Conservation (phyloP, 2,113 vertebrate species). For the Platysternon megacephalum region DNA sequence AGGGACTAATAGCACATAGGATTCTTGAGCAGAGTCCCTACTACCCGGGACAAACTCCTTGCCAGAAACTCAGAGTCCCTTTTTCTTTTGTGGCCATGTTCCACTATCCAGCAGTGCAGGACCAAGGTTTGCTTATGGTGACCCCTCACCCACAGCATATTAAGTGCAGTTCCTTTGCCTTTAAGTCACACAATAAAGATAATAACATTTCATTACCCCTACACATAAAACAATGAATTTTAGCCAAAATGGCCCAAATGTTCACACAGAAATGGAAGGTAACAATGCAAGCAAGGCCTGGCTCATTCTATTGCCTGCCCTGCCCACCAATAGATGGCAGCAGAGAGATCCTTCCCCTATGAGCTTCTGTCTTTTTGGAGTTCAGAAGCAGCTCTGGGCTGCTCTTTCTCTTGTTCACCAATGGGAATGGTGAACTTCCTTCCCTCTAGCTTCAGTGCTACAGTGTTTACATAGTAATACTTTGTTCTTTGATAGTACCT, state of each 20-base stretch:
- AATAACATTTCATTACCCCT: neutral
- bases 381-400: neutral
- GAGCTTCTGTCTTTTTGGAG: neutral
- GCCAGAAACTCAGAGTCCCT: neutral
- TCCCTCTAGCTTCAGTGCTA: neutral
- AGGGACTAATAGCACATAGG: neutral
- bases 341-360: neutral
- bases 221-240: neutral
- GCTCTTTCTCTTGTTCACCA: neutral
- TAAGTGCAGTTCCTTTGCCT: neutral
- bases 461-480: neutral
- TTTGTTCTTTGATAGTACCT: neutral
- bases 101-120: neutral
- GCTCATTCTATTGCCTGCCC: neutral
- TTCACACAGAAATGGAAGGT: neutral
- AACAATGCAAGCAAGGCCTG: neutral
- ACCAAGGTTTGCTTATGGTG: fast-evolving
- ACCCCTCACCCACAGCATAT: fast-evolving
- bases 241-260: neutral
- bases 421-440: fast-evolving
- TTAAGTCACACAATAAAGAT: neutral
- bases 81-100: neutral
- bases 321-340: too few relatives aligned
- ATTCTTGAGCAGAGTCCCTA: neutral
- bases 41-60: fast-evolving